Percentiles rank a stretch among this genome's conserved stretches.
Evolutionary conservation across 2,797 vertebrate species (phyloP).

Genomic region (Rhinophrynus dorsalis): DNA sequence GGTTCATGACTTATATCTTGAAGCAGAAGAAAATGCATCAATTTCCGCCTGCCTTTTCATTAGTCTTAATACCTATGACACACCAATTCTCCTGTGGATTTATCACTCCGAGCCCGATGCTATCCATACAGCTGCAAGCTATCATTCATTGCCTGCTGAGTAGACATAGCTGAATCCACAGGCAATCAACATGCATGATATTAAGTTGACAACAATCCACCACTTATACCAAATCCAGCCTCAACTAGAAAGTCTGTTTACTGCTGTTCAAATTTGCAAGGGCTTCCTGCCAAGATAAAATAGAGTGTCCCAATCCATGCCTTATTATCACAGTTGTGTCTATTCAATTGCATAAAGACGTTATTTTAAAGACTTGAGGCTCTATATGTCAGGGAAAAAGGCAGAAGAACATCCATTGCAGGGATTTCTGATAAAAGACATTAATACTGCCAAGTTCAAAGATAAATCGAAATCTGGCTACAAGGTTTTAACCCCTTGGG

Average conservation of each 20-base stretch:
- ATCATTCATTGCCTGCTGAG: conserved; percentile 20
- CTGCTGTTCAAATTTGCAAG: conserved; percentile 57
- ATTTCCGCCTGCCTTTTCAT: not conserved
- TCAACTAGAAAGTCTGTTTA: conserved; percentile 43
- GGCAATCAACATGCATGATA: conserved; percentile 47
- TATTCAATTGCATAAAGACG: conserved; percentile 60
- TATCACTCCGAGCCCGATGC: not conserved
- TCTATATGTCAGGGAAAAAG: not conserved
- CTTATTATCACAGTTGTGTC: conserved; percentile 58
- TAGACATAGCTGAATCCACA: conserved; percentile 60
- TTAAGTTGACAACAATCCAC: conserved; percentile 59
- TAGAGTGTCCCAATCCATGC: conserved; percentile 51
- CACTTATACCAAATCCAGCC: conserved; percentile 54
- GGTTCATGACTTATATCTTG: not conserved
- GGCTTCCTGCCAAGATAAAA: conserved; percentile 62
- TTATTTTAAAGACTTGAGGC: conserved; percentile 7
- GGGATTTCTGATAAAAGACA: conserved; percentile 7
- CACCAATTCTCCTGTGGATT: not conserved
- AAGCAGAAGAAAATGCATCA: not conserved
- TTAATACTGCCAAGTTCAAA: conserved; percentile 16
- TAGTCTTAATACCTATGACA: conserved; percentile 2
- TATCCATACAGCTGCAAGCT: conserved; percentile 7
- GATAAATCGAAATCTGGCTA: conserved; percentile 31
- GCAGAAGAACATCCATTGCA: not conserved
- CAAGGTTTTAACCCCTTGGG: not conserved